phyloP scores from a whole-genome alignment of 2,113 vertebrate species.

The Puntigrus tetrazona region DNA sequence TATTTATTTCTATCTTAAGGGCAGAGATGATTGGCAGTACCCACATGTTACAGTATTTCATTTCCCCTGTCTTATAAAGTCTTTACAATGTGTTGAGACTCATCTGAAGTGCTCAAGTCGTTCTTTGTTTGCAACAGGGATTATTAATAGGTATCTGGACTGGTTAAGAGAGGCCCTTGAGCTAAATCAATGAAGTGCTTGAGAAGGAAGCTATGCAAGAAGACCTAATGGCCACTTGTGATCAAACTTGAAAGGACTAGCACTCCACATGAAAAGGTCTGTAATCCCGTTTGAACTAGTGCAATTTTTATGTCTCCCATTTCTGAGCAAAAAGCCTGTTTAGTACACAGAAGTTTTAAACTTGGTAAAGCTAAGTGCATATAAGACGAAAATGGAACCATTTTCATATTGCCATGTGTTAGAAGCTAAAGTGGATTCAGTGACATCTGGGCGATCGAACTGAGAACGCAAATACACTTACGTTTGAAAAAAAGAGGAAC shows the following conservation, averaged over 20 bases:
- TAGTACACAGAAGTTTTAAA: slow-evolving; percentile 23
- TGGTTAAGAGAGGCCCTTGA: slow-evolving; percentile 54
- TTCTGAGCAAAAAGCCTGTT: slow-evolving; percentile 22
- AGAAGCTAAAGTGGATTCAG: slow-evolving; percentile 12
- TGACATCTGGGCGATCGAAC: slow-evolving; percentile 9
- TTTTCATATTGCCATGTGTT: slow-evolving; percentile 23
- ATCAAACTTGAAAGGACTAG: slow-evolving; percentile 33
- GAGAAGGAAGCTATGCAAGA: slow-evolving; percentile 46
- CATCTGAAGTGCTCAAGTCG: background rate
- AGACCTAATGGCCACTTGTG: slow-evolving; percentile 54
- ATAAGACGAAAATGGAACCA: slow-evolving; percentile 18
- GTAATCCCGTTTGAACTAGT: slow-evolving; percentile 27
- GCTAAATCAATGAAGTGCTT: slow-evolving; percentile 54
- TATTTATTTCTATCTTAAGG: background rate
- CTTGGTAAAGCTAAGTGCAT: slow-evolving; percentile 38
- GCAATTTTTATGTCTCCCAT: background rate
- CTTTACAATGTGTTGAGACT: background rate
- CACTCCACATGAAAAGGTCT: slow-evolving; percentile 38
- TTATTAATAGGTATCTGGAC: slow-evolving; percentile 51
- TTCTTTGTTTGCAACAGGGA: slow-evolving; percentile 22
- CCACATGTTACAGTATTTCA: background rate
- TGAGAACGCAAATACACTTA: slow-evolving; percentile 32
- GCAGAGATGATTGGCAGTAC: background rate
- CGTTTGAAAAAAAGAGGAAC: slow-evolving; percentile 34
- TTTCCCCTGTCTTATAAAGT: background rate